Base-by-base conservation (phyloP, 2,888 invertebrate species). In the Augiades crinisus region DNA sequence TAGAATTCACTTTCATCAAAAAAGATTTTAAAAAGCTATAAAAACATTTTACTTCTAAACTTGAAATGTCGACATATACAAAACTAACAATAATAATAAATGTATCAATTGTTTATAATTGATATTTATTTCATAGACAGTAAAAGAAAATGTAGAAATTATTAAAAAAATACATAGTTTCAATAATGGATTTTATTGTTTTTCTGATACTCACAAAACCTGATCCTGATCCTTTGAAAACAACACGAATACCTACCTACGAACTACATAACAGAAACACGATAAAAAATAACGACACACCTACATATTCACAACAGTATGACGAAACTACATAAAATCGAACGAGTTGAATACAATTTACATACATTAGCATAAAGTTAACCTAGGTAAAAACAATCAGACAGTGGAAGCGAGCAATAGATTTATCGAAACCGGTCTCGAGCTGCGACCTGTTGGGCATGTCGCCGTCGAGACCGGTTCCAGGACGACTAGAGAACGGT, bases 71-170 rank as follows among this genome's bases (percentile, higher is more conserved):
- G 78, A 86, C 79, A 79, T 82, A 78, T 72, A 78, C 78, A 80
- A 78, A 80, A 82, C 81, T 87, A 86, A 88, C 84, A 83, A 83
- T 82, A 79, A 77, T 73, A 78, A 78, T 81, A 70, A 78, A 78
- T 81, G 78, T 82, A 86, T 87, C 88, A 85, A 88, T 88, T 86
- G 79, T 85, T 85, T 86, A 81, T 82, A 75, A 88, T 88, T 87
- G 87, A 86, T 88, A 83, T 81, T 81, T 84, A 86, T 84, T 83
- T 87, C 79, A 86, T 87, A 88, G 86, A 75, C 81, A 71, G 79
- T 85, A 83, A 87, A 77, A 75, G 75, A 78, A 80, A 82, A 77
- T 88, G 86, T 88, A 86, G 87, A 85, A 84, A 83, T 81, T 79
- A 85, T 79, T 72, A 79, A 83, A 81, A 77, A 82, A 88, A 87